phyloP scores from a whole-genome alignment of 1,140 invertebrate species.

The Penaeus vannamei region DNA sequence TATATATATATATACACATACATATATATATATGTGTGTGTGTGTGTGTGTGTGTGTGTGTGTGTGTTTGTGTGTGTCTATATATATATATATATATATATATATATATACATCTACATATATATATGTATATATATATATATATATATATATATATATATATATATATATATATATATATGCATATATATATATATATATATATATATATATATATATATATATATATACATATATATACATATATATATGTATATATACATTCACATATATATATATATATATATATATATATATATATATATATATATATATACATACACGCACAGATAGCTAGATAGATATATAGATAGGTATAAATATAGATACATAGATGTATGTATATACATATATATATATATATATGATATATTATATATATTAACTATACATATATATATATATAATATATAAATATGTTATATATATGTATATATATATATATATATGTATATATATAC shows the following conservation, averaged over 20 bases:
- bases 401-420: slow-evolving; percentile 17
- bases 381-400: slow-evolving; percentile 45
- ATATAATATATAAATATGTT: slow-evolving; percentile 14
- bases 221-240: slow-evolving; percentile 2
- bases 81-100: slow-evolving; percentile 24
- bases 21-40: background rate
- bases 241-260: background rate
- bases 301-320: slow-evolving; percentile 7
- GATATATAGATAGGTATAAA: slow-evolving; percentile 10
- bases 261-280: slow-evolving; percentile 1
- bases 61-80: background rate
- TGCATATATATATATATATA: background rate
- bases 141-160: slow-evolving; percentile 14
- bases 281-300: slow-evolving; percentile 29
- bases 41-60: background rate
- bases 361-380: slow-evolving; percentile 40
- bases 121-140: background rate
- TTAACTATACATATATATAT: slow-evolving; percentile 4
- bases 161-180: slow-evolving; percentile 32
- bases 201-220: slow-evolving; percentile 7
- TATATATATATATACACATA: slow-evolving; percentile 2
- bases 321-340: background rate
- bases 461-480: slow-evolving; percentile 8
- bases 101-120: slow-evolving; percentile 12
- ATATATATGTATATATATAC: background rate